Evolutionary conservation across 23 tunicate genomes (phyloP).

Genomic region (Phallusia fumigata): DNA sequence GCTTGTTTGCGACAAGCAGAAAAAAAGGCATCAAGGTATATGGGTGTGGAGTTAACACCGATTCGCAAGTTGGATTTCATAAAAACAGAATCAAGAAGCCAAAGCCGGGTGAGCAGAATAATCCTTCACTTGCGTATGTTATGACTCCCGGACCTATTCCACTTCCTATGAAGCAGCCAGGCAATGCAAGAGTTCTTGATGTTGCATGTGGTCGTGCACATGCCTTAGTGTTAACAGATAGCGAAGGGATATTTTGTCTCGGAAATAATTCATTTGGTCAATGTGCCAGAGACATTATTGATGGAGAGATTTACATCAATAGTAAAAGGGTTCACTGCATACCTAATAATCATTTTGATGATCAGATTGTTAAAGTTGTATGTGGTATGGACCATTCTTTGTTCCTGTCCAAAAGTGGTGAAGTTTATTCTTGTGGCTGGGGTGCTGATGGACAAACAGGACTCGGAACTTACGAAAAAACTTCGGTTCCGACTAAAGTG

Average conservation of each 20-base stretch:
- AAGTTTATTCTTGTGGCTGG: conserved; percentile 91
- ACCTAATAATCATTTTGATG: conserved; percentile 46
- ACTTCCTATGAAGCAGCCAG: conserved; percentile 46
- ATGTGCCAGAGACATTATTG: conserved; percentile 77
- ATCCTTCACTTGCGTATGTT: conserved; percentile 34
- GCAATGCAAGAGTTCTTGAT: conserved; percentile 54
- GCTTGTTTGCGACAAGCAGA: conserved; percentile 45
- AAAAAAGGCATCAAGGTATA: conserved; percentile 41
- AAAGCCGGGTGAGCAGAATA: neutral
- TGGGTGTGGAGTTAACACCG: conserved; percentile 86
- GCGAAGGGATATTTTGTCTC: conserved; percentile 66
- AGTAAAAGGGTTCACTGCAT: conserved; percentile 60
- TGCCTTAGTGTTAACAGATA: conserved; percentile 69
- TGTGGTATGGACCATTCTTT: conserved; percentile 96
- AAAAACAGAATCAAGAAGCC: neutral
- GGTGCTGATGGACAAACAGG: conserved; percentile 97
- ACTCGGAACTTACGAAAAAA: conserved; percentile 33
- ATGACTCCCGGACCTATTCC: conserved; percentile 72
- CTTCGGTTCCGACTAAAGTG: conserved; percentile 37
- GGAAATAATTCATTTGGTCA: conserved; percentile 93
- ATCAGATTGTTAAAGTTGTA: conserved; percentile 50
- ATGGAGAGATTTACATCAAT: conserved; percentile 77
- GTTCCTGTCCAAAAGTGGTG: conserved; percentile 65
- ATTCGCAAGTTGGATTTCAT: conserved; percentile 87
- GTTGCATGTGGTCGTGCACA: conserved; percentile 91